Evolutionary conservation across 2,797 vertebrate species (phyloP).

Genomic region (Phaenicophaeus curvirostris): DNA sequence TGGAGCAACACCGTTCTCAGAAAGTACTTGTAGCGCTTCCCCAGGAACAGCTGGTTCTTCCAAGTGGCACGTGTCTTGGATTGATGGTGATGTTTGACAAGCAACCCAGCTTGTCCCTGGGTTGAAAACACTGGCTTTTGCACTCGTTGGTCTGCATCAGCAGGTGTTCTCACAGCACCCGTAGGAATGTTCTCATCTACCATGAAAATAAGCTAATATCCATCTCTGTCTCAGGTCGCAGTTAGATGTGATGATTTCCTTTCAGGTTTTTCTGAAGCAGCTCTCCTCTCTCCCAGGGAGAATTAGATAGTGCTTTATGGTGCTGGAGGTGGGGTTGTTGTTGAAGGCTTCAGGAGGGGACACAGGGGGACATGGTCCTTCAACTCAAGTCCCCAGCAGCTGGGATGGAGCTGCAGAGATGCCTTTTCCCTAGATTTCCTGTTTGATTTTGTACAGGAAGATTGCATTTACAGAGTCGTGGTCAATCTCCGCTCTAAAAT

Average conservation of each 20-base stretch:
- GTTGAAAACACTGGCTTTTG: background rate
- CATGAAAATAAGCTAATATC: background rate
- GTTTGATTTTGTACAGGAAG: background rate
- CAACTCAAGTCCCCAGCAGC: background rate
- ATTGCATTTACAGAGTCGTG: background rate
- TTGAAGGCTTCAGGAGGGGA: constrained; percentile 8
- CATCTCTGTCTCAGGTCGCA: background rate
- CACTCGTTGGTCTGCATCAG: background rate
- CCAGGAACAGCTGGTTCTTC: background rate
- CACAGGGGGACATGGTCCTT: rapidly evolving
- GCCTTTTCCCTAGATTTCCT: background rate
- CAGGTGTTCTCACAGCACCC: background rate
- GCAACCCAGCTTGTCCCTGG: background rate
- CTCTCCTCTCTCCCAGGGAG: background rate
- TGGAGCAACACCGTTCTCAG: background rate
- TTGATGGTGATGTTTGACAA: background rate
- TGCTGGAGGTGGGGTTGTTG: background rate
- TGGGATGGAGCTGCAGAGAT: background rate
- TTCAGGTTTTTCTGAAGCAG: background rate
- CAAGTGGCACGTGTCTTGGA: rapidly evolving
- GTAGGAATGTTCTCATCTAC: background rate
- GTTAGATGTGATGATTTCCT: background rate
- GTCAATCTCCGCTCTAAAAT: rapidly evolving
- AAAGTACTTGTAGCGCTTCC: rapidly evolving
- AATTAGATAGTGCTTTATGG: background rate